These are phyloP conservation scores for Pteropus alecto DNA, from an alignment of 2,113 vertebrate species.

Conservation along the genomic window DNA sequence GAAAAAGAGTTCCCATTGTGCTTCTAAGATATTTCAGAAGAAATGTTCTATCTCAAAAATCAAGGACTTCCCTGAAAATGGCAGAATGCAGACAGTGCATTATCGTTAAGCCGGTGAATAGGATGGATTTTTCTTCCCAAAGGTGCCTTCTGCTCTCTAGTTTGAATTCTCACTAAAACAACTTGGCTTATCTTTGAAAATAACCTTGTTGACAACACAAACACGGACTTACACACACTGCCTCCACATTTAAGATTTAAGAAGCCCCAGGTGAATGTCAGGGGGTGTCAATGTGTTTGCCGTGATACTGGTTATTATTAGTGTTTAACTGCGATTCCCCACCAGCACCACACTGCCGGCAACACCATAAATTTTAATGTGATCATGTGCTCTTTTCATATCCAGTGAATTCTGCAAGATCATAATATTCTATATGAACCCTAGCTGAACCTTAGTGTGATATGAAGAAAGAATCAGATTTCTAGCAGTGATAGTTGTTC, in stretches of 20 bases:
- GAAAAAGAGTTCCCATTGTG: not conserved
- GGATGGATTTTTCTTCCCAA: slow-evolving; percentile 33
- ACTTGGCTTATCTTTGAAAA: slow-evolving; percentile 56
- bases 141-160: slow-evolving; percentile 33
- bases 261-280: slow-evolving; percentile 64
- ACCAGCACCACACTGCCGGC: not conserved
- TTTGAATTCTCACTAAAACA: slow-evolving; percentile 65
- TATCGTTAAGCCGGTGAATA: not conserved
- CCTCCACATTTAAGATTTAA: slow-evolving; percentile 66
- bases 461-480: slow-evolving; percentile 57
- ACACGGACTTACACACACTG: slow-evolving; percentile 48
- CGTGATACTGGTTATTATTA: slow-evolving; percentile 67
- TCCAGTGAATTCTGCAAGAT: slow-evolving; percentile 75
- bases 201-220: slow-evolving; percentile 69
- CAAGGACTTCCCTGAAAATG: slow-evolving; percentile 4
- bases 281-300: slow-evolving; percentile 61
- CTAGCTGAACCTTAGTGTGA: slow-evolving; percentile 61
- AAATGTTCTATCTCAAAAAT: slow-evolving; percentile 34
- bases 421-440: slow-evolving; percentile 75
- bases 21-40: not conserved
- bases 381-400: slow-evolving; percentile 68
- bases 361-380: slow-evolving; percentile 73
- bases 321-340: slow-evolving; percentile 64
- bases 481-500: slow-evolving; percentile 51
- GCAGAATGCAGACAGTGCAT: not conserved